Evolutionary conservation across 1,140 invertebrate genomes (phyloP).

Genomic region (Cephus cinctus): DNA sequence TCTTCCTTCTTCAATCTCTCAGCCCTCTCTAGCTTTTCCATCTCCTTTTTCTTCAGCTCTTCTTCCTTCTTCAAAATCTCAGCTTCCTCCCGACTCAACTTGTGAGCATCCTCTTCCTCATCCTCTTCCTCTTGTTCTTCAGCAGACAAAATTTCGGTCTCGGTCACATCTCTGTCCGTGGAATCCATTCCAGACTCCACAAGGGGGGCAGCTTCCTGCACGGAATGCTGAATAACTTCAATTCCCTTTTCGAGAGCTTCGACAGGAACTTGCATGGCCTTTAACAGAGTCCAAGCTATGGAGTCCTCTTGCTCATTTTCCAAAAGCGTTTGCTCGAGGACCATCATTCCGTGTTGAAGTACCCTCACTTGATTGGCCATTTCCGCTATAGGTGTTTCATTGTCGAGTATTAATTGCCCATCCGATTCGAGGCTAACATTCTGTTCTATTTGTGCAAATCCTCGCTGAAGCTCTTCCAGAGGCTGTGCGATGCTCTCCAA

Average conservation of each 20-base stretch:
- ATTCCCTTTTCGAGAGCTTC: slow-evolving; percentile 1
- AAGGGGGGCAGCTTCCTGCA: neutral
- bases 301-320: neutral
- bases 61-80: slow-evolving; percentile 10
- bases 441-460: slow-evolving; percentile 6
- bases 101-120: slow-evolving; percentile 16
- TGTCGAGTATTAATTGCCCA: neutral
- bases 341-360: slow-evolving; percentile 3
- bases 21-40: neutral
- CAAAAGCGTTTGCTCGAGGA: neutral
- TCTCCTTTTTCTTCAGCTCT: slow-evolving; percentile 4
- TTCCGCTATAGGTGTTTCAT: neutral
- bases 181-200: slow-evolving; percentile 12
- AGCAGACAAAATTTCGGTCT: too few relatives aligned
- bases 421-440: neutral
- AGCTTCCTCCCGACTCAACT: slow-evolving; percentile 8
- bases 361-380: slow-evolving; percentile 1
- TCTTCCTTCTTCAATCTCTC: slow-evolving; percentile 10
- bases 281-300: neutral
- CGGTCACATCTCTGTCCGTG: neutral
- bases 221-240: neutral
- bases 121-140: slow-evolving; percentile 22
- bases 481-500: slow-evolving; percentile 18
- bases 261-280: slow-evolving; percentile 1
- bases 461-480: slow-evolving; percentile 19